Evolutionary conservation across 2,888 invertebrate genomes (phyloP).

Genomic region (Mantis religiosa): DNA sequence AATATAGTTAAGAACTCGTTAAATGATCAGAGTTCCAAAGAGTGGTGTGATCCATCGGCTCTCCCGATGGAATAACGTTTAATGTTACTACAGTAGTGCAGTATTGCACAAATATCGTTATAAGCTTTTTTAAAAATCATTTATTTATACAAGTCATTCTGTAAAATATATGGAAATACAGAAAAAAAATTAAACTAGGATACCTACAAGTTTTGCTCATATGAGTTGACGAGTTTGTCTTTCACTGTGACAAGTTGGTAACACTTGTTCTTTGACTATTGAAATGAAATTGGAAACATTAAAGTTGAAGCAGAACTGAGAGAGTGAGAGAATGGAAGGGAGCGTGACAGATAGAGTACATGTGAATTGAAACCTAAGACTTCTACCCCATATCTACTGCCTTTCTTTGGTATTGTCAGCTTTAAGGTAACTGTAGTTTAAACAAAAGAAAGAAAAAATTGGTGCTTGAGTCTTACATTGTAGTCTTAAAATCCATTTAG

Average conservation of each 20-base stretch:
- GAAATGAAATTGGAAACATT: neutral
- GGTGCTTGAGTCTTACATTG: constrained; percentile 23
- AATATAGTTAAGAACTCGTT: neutral
- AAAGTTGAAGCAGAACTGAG: neutral
- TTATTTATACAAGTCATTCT: neutral
- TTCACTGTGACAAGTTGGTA: neutral
- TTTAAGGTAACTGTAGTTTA: constrained; percentile 24
- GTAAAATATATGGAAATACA: constrained; percentile 3
- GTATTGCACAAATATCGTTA: neutral
- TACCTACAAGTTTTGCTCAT: constrained; percentile 11
- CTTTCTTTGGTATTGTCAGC: constrained; percentile 28
- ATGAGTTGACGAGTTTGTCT: constrained; percentile 3
- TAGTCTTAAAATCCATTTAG: constrained; percentile 22
- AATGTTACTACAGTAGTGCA: neutral
- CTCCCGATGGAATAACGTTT: neutral
- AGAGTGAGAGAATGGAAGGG: neutral
- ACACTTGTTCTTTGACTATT: neutral
- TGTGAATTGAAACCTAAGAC: constrained; percentile 23
- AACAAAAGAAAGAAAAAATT: constrained; percentile 18
- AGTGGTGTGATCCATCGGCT: neutral
- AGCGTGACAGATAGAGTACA: neutral
- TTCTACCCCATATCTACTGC: constrained; percentile 27
- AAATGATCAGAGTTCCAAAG: neutral
- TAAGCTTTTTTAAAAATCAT: neutral
- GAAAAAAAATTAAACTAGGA: constrained; percentile 5